Evolutionary conservation across 2,113 vertebrate species (phyloP), one percentile per base, ranked within the genome.

Genomic region (Dromas ardeola): DNA sequence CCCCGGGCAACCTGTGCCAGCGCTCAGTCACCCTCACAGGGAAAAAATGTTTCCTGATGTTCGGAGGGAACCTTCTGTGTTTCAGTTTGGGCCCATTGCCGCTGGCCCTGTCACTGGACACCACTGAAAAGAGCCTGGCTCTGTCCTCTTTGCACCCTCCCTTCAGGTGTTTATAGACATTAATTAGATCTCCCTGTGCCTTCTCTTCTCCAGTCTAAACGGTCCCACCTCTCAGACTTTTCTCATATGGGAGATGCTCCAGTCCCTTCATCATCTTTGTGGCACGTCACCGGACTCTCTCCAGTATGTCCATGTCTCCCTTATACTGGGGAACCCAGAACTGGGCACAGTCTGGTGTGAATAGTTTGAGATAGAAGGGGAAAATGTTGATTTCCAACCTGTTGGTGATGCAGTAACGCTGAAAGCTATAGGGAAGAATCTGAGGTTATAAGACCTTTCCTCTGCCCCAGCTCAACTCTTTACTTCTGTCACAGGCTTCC

Each of bases 71-170:
- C 5, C 22, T 74, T 12, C 53, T 56, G 20, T 62, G 15, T 40
- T 72, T 34, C 40, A 29, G 17, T 0, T 40, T 58, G 69, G 58
- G 32, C 32, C 21, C 3, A 3, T 13, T 42, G 26, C 30, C 19
- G 65, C 25, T 58, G 26, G 6, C 42, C 25, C 73, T 36, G 25
- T 19, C 21, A 32, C 34, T 58, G 34, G 45, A 14, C 20, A 50
- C 32, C 40, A 45, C 47, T 83, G 32, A 2, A n/a, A 55, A 83
- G 10, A 45, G 6, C 20, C 12, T 78, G 52, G 7, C 52, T 81
- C 38, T 0, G 2, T 58, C 17, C 3, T 52, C 10, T 6, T n/a
- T 38, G 15, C 5, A 30, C 32, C 8, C 5, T 66, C 36, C 16
- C 17, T 67, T 36, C 27, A n/a, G 7, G 15, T 70, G 22, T 6